phyloP scores from a whole-genome alignment of 2,113 vertebrate genomes.

The Prinia subflava region DNA sequence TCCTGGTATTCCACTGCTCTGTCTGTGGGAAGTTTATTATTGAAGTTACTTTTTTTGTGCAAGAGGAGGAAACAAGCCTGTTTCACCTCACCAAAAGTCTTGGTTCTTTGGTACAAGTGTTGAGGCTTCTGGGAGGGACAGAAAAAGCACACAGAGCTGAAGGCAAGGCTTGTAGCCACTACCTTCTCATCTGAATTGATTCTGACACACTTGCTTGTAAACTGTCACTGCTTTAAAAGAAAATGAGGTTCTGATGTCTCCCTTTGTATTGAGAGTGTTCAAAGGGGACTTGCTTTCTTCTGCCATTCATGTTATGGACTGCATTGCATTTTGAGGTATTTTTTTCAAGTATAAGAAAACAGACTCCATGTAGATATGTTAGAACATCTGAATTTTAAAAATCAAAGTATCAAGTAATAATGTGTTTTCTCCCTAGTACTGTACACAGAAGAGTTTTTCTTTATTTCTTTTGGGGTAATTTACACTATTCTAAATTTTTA shows the following conservation, averaged over 20 bases:
- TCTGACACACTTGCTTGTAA: background rate
- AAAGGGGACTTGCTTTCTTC: background rate
- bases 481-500: background rate
- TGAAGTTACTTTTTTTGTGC: background rate
- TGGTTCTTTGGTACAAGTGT: background rate
- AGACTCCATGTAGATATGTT: background rate
- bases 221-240: background rate
- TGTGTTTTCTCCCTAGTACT: background rate
- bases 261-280: background rate
- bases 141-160: fast-evolving
- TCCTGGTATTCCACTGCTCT: background rate
- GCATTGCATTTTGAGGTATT: background rate
- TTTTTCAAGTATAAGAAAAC: background rate
- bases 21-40: background rate
- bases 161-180: background rate
- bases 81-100: background rate
- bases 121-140: background rate
- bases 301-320: background rate
- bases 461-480: background rate
- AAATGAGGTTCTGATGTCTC: background rate
- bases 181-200: background rate
- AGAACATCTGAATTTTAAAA: background rate
- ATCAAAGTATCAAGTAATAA: background rate
- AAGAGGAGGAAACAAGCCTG: background rate
- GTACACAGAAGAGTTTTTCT: background rate